Base-by-base conservation (phyloP, 2,888 invertebrate species). In the Ganaspis brasiliensis region DNA sequence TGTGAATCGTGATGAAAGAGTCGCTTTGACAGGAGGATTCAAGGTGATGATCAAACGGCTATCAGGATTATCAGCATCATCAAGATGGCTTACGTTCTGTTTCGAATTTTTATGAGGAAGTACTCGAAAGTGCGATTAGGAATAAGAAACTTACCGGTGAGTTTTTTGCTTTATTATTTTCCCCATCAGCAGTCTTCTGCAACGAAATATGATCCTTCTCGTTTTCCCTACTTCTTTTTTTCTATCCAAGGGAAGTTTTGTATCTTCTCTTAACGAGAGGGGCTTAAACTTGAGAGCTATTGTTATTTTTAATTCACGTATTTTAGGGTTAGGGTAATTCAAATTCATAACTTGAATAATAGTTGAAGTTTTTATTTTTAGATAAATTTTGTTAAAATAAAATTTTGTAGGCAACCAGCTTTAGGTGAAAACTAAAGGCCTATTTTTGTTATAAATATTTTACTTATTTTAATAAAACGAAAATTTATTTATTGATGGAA, bases 101-200 rank as follows among this genome's bases (percentile, higher is more conserved):
- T 93, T 94, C 92, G 93, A 85, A 93, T 94, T 81, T 91, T 94
- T 79, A 93, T 93, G 93, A 94, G 94, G 88, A 93, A 93, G 87
- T 94, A 94, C 87, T 92, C 93, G 83, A 93, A 92, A 90, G 93
- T 94, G 82, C 91, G 93, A 75, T 88, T 93, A 73, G 93, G 93
- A 86, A 91, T 93, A 81, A 89, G 89, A 81, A 90, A 88, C 85
- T 86, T 88, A 73, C 89, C 91, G 88, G 91, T 91, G 78, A 91
- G 91, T 88, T 79, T 73, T 71, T 40, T 70, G 8, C 1, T 24
- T 24, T 40, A 40, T 40, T 1, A 45, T 67, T 24, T 61, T 24
- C n/a, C n/a, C 21, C 3, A 45, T 45, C 45, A 45, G 9, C 45
- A 45, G 24, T 49, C 21, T 63, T 40, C 40, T 63, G 21, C 5